Evolutionary conservation across 2,888 invertebrate species (phyloP).

Genomic region (Oxystoma pomonae): DNA sequence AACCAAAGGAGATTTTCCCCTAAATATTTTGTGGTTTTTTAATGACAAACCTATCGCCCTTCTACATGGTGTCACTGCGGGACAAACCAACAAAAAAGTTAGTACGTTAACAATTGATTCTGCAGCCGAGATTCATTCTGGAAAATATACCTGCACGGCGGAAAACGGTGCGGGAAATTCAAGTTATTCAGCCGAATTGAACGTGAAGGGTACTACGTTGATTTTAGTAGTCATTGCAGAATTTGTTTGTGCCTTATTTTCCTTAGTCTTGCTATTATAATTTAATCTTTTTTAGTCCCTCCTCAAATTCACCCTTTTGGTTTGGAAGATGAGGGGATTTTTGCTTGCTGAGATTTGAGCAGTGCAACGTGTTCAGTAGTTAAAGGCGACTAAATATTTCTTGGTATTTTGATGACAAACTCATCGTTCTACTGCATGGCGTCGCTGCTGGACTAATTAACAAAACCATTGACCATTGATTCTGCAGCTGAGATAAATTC

Average conservation of each 20-base stretch:
- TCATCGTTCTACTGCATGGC: constrained; percentile 39
- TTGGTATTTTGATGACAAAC: constrained; percentile 43
- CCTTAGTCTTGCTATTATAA: constrained; percentile 2
- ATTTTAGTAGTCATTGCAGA: constrained; percentile 1
- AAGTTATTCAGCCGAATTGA: constrained; percentile 58
- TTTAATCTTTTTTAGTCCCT: constrained; percentile 35
- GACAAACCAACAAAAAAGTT: constrained; percentile 59
- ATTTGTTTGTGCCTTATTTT: not conserved
- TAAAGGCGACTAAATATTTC: constrained; percentile 55
- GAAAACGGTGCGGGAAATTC: constrained; percentile 63
- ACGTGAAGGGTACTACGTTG: constrained; percentile 60
- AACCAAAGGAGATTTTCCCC: constrained; percentile 73
- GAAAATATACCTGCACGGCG: constrained; percentile 67
- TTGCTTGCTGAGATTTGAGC: constrained; percentile 61
- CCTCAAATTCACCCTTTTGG: constrained; percentile 48
- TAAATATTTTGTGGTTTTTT: constrained; percentile 70
- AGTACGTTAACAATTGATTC: constrained; percentile 61
- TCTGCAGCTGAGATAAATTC: constrained; percentile 49
- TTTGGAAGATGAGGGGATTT: constrained; percentile 50
- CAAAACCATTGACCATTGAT: constrained; percentile 52
- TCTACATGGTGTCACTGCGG: constrained; percentile 53
- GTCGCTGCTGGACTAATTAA: constrained; percentile 44
- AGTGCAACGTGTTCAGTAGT: constrained; percentile 59
- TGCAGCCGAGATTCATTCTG: constrained; percentile 62
- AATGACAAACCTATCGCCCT: constrained; percentile 49